Conservation (phyloP, 2,888 invertebrate genomes). For the Dynastes tityus region DNA sequence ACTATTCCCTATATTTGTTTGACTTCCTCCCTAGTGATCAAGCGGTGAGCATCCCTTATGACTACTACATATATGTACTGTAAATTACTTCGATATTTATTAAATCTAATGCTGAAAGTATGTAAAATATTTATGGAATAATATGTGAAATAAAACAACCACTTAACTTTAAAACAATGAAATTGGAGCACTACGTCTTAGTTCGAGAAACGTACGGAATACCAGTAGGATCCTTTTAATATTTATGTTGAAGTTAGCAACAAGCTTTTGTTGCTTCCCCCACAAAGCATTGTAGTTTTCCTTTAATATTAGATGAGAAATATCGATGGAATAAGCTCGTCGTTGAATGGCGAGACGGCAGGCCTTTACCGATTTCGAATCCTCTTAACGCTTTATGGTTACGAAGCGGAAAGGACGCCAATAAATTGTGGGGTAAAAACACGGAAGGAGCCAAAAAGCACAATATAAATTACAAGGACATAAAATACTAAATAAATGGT, state of each 20-base stretch:
- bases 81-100: too few species aligned
- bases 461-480: slow-evolving; percentile 10
- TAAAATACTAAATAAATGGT: neutral
- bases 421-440: slow-evolving; percentile 19
- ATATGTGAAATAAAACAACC: neutral
- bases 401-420: neutral
- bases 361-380: slow-evolving; percentile 4
- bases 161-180: neutral
- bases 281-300: neutral
- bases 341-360: neutral
- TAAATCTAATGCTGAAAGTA: too few species aligned
- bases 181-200: neutral
- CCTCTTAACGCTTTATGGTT: slow-evolving; percentile 28
- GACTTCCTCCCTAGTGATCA: neutral
- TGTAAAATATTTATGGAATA: neutral
- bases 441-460: neutral
- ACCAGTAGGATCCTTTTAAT: neutral
- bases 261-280: neutral
- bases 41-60: too few species aligned
- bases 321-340: slow-evolving; percentile 26
- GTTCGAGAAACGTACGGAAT: too few species aligned
- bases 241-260: neutral
- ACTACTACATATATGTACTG: too few species aligned
- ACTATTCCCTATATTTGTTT: neutral
- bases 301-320: slow-evolving; percentile 19